Base-by-base conservation (phyloP, 2,888 invertebrate genomes). In the Mechanitis mazaeus region DNA sequence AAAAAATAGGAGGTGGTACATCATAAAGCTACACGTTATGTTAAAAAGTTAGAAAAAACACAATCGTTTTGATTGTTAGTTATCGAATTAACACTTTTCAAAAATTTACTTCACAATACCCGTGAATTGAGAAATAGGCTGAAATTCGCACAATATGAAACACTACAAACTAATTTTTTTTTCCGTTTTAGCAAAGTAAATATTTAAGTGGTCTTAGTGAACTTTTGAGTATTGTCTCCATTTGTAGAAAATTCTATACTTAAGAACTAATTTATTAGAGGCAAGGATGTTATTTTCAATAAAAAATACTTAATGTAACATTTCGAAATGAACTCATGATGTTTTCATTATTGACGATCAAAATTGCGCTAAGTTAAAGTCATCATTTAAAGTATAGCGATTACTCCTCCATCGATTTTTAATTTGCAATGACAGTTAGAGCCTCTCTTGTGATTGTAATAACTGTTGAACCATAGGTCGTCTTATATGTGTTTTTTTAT, bases 81-180 rank as follows among this genome's bases (percentile, higher is more conserved):
- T 84, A 85, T 86, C 81, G 79, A 83, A 84, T 86, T 86, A 84
- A 85, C 85, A 85, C 85, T 83, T 83, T 85, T 82, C 81, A 78
- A 81, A 84, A 85, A 87, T 86, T 80, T 84, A 86, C 79, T 85
- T 87, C 81, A 86, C 87, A 85, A 86, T 83, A 84, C 80, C 78
- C 80, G 81, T 78, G 77, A 81, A 74, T 71, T 71, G 70, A 71
- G 80, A 85, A 87, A 85, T 86, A 85, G 85, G 87, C 86, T 84
- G 87, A 85, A 84, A 78, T 74, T 72, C 75, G 76, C 73, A 73
- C 73, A 70, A 70, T 71, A 68, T 70, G 71, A 77, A 78, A 78
- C 73, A 74, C 73, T 71, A 11, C 50, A 63, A 83, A 84, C 78
- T 83, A 80, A 77, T 84, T 86, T 86, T 84, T 86, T 84, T 78